These are phyloP conservation scores for Cladopsammia gracilis DNA, from an alignment of 64 coral and sea anemone genomes.

Conservation along the genomic window DNA sequence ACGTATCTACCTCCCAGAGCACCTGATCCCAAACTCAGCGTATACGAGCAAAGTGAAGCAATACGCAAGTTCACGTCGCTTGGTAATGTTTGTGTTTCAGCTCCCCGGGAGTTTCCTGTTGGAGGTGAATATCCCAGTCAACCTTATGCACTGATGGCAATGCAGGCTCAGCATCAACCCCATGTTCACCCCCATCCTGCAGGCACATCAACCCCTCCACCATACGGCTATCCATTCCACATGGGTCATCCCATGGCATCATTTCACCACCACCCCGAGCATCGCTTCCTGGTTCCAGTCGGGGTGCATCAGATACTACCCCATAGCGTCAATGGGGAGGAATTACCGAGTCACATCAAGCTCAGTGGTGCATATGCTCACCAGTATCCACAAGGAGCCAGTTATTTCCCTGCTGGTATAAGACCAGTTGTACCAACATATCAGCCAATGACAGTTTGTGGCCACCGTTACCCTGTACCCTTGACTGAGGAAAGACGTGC, in stretches of 20 bases:
- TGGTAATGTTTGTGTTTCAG: slow-evolving; percentile 53
- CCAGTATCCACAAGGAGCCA: slow-evolving; percentile 34
- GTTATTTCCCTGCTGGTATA: slow-evolving; percentile 6
- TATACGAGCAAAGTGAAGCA: slow-evolving; percentile 87
- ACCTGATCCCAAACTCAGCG: slow-evolving; percentile 82
- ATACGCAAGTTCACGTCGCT: slow-evolving; percentile 79
- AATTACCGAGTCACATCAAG: slow-evolving; percentile 39
- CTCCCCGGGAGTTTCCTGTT: slow-evolving; percentile 59
- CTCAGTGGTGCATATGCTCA: slow-evolving; percentile 50
- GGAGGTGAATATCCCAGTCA: slow-evolving; percentile 66
- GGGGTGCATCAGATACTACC: slow-evolving; percentile 27
- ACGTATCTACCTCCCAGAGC: slow-evolving; percentile 68
- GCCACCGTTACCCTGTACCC: slow-evolving; percentile 9
- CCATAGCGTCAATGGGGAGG: slow-evolving; percentile 54
- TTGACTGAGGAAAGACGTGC: slow-evolving; percentile 5
- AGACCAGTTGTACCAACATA: slow-evolving; percentile 36
- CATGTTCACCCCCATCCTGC: slow-evolving; percentile 68
- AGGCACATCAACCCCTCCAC: slow-evolving; percentile 47
- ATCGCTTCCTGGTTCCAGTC: slow-evolving; percentile 50
- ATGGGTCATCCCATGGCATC: slow-evolving; percentile 36
- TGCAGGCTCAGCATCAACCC: slow-evolving; percentile 62
- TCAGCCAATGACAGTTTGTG: slow-evolving; percentile 12
- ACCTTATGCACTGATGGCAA: slow-evolving; percentile 48
- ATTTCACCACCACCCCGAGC: slow-evolving; percentile 59
- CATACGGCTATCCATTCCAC: slow-evolving; percentile 70